phyloP scores from a whole-genome alignment of 2,888 invertebrate species.

The Rhagium mordax region DNA sequence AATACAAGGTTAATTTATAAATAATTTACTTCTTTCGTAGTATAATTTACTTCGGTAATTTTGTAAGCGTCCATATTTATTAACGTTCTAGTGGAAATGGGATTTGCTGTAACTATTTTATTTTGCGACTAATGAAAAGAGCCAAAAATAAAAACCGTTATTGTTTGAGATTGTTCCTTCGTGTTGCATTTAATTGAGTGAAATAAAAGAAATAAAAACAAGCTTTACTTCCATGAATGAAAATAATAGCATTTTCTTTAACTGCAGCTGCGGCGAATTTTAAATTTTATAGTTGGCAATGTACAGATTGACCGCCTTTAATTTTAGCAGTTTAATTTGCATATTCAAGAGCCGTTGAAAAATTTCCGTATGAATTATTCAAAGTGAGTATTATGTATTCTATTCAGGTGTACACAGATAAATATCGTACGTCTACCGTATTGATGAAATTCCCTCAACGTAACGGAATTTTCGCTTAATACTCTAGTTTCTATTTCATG shows the following conservation, averaged over 20 bases:
- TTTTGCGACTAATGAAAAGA: too few relatives aligned
- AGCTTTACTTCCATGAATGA: background rate
- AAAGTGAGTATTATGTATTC: background rate
- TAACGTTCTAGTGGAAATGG: too few relatives aligned
- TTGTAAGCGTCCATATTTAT: too few relatives aligned
- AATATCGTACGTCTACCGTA: background rate
- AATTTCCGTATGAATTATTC: background rate
- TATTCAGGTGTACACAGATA: background rate
- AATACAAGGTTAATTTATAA: too few relatives aligned
- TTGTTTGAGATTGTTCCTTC: too few relatives aligned
- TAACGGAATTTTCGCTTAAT: background rate
- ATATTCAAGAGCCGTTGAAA: background rate
- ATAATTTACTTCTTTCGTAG: too few relatives aligned
- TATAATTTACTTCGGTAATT: too few relatives aligned
- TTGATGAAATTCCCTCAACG: constrained; percentile 2
- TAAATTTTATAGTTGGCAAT: background rate
- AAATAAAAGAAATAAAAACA: background rate
- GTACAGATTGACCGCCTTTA: background rate
- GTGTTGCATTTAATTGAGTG: background rate
- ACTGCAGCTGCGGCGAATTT: background rate
- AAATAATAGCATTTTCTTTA: background rate
- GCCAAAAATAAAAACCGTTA: too few relatives aligned
- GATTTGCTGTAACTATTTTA: too few relatives aligned
- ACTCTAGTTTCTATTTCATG: constrained; percentile 1
- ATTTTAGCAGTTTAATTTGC: background rate